These are phyloP conservation scores for Apis laboriosa DNA, from an alignment of 1,140 invertebrate genomes.

Conservation along the genomic window DNA sequence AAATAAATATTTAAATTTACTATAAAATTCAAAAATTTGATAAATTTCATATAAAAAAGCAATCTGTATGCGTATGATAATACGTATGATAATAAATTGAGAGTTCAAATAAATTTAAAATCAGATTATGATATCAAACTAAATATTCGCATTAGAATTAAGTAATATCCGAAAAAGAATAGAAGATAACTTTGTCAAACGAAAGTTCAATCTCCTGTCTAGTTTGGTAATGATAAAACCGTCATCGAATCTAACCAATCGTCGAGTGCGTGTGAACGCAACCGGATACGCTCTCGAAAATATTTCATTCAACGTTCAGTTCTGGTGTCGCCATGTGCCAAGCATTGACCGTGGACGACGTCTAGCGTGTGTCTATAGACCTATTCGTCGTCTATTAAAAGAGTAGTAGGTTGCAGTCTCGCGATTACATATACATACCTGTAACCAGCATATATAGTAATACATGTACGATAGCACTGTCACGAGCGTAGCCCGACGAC, in stretches of 20 bases:
- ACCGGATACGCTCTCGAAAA: constrained; percentile 59
- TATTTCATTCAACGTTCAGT: constrained; percentile 70
- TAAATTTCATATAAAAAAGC: neutral
- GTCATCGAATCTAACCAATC: constrained; percentile 7
- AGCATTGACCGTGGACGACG: constrained; percentile 72
- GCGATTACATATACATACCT: constrained; percentile 51
- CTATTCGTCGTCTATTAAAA: constrained; percentile 71
- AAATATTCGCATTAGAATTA: neutral
- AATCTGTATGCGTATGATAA: no score
- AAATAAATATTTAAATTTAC: neutral
- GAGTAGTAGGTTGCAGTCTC: constrained; percentile 55
- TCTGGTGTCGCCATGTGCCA: constrained; percentile 59
- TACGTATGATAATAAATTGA: neutral
- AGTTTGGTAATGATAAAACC: constrained; percentile 12
- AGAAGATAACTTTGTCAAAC: neutral
- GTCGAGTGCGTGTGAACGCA: constrained; percentile 16
- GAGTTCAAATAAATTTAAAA: neutral
- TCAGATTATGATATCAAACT: neutral
- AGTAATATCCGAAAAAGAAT: neutral
- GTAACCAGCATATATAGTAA: constrained; percentile 6
- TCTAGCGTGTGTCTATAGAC: constrained; percentile 73
- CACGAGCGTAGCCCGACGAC: neutral
- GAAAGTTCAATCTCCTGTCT: neutral
- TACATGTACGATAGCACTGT: constrained; percentile 20
- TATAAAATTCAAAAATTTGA: no score